These are phyloP conservation scores for Branchellion lobata DNA, from an alignment of 2,888 invertebrate species.

Conservation along the genomic window DNA sequence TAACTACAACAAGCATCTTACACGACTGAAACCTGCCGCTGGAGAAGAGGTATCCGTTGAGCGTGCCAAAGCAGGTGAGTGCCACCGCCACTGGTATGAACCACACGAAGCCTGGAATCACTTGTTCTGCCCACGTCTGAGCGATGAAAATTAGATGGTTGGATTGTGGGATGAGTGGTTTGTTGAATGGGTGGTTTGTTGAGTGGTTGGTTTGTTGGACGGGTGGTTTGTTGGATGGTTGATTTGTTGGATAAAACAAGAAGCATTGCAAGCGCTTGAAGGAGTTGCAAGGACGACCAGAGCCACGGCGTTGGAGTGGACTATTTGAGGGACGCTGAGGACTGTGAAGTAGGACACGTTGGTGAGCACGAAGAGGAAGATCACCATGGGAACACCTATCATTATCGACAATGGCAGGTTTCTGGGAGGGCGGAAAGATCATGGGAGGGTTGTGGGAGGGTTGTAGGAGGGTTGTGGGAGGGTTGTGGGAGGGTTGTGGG, in stretches of 20 bases:
- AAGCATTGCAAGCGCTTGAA: too few species aligned
- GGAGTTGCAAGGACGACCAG: constrained; percentile 70
- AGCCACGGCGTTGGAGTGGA: constrained; percentile 76
- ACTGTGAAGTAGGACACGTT: constrained; percentile 85
- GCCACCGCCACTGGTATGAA: constrained; percentile 52
- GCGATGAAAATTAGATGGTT: neutral
- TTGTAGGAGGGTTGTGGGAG: too few species aligned
- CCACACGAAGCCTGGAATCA: constrained; percentile 48
- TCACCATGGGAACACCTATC: constrained; percentile 79
- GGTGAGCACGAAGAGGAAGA: constrained; percentile 77
- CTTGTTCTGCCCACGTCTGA: constrained; percentile 52
- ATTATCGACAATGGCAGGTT: constrained; percentile 79
- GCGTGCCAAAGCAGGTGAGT: constrained; percentile 53
- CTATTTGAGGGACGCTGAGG: constrained; percentile 73
- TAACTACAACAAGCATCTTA: too few species aligned
- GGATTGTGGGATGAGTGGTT: neutral
- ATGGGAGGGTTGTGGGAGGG: too few species aligned
- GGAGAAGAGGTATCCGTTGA: constrained; percentile 61
- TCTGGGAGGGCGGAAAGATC: constrained; percentile 64
- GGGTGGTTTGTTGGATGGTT: too few species aligned
- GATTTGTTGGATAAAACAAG: too few species aligned
- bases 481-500: too few species aligned
- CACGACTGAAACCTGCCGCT: constrained; percentile 48
- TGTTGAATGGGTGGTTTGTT: too few species aligned
- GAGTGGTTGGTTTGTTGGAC: too few species aligned